Evolutionary conservation across 2,888 invertebrate species (phyloP), one percentile per base, ranked within the genome.

Genomic region (Lacanobia oleracea): DNA sequence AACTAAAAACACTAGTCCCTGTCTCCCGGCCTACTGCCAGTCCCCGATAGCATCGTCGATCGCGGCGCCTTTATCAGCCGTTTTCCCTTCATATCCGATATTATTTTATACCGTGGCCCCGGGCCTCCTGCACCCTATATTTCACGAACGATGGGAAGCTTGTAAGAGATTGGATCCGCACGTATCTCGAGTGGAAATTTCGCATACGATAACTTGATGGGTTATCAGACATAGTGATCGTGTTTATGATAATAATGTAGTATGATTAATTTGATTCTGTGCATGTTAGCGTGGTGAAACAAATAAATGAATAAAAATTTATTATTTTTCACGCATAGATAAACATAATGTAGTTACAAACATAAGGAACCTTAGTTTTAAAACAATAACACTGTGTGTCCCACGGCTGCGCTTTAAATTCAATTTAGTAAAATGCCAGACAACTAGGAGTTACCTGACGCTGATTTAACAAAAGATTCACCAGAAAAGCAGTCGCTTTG

Each of bases 171-270:
- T 80, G 84, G 83, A 86, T 70, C 72, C 72, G 83, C 62, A 68
- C 86, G 86, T 88, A 90, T 89, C 89, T 88, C 88, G 88, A 88
- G 89, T 88, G 89, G 86, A 89, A 91, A 91, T 90, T 93, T 90
- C 89, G 89, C 90, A 91, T 91, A 89, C 89, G 88, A 77, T 87
- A 75, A 84, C 84, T 81, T 80, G 84, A 87, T 88, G 75, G 84
- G 82, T 78, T 72, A 83, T 86, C 37, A 10, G 77, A 86, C 70
- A 83, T 75, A 72, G 72, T 75, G 73, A 79, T 70, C 64, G 66
- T 79, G 75, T 75, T 81, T 82, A 71, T 75, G 67, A 76, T 77
- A 4, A 43, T 43, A 14, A 14, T 43, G 0, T 14, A 4, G 43
- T 43, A 4, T 14, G 16, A 66, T 65, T 48, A 14, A 23, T 53